Evolutionary conservation across 2,113 vertebrate genomes (phyloP), one percentile per base, ranked within the genome.

Genomic region (Acrocephalus kingi): DNA sequence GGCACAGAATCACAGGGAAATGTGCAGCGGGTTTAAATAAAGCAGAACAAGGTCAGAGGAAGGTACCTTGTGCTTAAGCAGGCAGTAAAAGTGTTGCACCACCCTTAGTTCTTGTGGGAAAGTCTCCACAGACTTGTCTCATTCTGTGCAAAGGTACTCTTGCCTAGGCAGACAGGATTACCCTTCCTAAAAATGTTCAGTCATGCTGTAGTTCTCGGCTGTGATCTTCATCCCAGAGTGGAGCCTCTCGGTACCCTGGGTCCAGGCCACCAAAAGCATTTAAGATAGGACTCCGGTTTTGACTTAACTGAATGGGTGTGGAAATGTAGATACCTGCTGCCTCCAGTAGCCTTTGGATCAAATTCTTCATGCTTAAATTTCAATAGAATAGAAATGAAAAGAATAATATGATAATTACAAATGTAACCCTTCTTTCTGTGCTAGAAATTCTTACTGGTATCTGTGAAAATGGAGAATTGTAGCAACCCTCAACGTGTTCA

Each of bases 401-500:
- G 82, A 69, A 14, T 4, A 66, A 43, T 24, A 20, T 75, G 24
- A 14, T 48, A 30, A 75, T 80, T 80, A 61, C 13, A 28, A 48
- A 54, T 54, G 39, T 8, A 74, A 15, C 7, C 11, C 11, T 16
- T 62, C 74, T 15, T 62, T 71, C 68, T 74, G 5, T 74, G 13
- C 31, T 80, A 54, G 46, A 85, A 83, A 54, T 45, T 89, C 4
- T 69, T 48, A 25, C 7, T 63, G 66, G 9, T 20, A 51, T 78
- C 48, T 0, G 0, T 86, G 23, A 80, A 37, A 85, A 56, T 0
- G 22, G n/a, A 62, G 31, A 20, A 6, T 11, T 61, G 12, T 48
- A 37, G 8, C 59, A 66, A 55, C 15, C 13, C 15, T 78, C 28
- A 5, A 5, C 2, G 6, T 4, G 0, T 59, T 84, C n/a, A 16